Evolutionary conservation across 2,888 invertebrate species (phyloP).

Genomic region (Pasiphila rectangulata): DNA sequence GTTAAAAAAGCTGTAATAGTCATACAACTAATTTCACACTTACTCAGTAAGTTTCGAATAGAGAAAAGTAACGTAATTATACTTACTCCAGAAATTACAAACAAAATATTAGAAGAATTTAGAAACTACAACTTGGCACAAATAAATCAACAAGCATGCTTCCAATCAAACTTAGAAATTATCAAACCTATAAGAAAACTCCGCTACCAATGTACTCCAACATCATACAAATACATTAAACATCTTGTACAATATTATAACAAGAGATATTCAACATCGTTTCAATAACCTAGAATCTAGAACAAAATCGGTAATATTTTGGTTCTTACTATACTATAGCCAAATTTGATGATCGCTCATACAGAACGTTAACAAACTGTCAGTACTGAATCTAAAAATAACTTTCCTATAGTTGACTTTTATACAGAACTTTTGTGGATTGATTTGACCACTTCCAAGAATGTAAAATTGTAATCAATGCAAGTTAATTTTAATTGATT

Average conservation of each 20-base stretch:
- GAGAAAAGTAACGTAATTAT: constrained; percentile 2
- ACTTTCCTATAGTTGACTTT: no score
- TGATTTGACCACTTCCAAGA: no score
- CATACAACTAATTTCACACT: constrained; percentile 10
- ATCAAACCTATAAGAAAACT: constrained; percentile 13
- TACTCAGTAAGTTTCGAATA: constrained; percentile 10
- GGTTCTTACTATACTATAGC: no score
- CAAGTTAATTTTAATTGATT: no score
- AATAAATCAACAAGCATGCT: constrained; percentile 19
- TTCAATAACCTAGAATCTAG: constrained; percentile 5
- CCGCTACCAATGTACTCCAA: constrained; percentile 2
- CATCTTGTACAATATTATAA: constrained; percentile 7
- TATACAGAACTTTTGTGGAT: no score
- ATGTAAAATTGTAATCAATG: no score
- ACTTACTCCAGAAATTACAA: constrained; percentile 4
- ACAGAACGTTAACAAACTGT: no score
- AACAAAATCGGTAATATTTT: constrained; percentile 41
- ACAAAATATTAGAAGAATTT: constrained; percentile 24
- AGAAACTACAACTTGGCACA: constrained; percentile 21
- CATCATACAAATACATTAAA: constrained; percentile 8
- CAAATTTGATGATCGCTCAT: no score
- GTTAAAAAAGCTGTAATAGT: constrained; percentile 14
- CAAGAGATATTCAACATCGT: constrained; percentile 2
- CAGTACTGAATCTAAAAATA: no score
- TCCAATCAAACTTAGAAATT: constrained; percentile 15